A percentile compares a stretch with the other conserved stretches of the same genome.
phyloP scores from a whole-genome alignment of 2,113 vertebrate genomes.

The Accipiter virgatus region DNA sequence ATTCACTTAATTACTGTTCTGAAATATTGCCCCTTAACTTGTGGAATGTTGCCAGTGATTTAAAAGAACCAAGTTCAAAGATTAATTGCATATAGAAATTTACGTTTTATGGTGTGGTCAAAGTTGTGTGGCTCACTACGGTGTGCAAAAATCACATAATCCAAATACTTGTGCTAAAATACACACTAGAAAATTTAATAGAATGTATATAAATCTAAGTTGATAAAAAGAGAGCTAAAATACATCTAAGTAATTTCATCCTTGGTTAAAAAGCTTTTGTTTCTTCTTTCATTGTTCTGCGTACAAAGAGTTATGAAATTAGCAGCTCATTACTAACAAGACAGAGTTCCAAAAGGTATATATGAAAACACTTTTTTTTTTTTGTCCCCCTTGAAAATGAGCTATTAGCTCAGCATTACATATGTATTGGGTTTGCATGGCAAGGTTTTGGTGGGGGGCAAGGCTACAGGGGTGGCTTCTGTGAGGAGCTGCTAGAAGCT shows the following conservation, averaged over 20 bases:
- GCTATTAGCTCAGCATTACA: not conserved
- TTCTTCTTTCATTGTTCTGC: not conserved
- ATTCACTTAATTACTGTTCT: not conserved
- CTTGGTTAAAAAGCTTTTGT: not conserved
- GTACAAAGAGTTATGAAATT: not conserved
- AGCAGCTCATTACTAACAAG: not conserved
- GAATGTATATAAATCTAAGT: not conserved
- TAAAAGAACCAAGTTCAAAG: not conserved
- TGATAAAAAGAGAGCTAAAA: slow-evolving; percentile 5
- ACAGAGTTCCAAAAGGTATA: not conserved
- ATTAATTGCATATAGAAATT: not conserved
- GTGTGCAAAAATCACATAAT: not conserved
- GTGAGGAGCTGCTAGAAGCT: too few species aligned
- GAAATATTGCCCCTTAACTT: not conserved
- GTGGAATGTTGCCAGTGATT: not conserved
- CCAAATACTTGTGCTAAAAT: not conserved
- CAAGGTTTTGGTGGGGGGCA: too few species aligned
- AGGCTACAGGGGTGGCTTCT: too few species aligned
- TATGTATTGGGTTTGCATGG: not conserved
- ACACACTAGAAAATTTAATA: not conserved
- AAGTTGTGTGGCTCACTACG: not conserved
- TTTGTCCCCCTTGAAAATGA: not conserved
- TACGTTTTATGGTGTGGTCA: not conserved
- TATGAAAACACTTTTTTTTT: not conserved
- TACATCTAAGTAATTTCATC: not conserved